Evolutionary conservation across 2,797 vertebrate species (phyloP).

Genomic region (Nyctibius grandis): DNA sequence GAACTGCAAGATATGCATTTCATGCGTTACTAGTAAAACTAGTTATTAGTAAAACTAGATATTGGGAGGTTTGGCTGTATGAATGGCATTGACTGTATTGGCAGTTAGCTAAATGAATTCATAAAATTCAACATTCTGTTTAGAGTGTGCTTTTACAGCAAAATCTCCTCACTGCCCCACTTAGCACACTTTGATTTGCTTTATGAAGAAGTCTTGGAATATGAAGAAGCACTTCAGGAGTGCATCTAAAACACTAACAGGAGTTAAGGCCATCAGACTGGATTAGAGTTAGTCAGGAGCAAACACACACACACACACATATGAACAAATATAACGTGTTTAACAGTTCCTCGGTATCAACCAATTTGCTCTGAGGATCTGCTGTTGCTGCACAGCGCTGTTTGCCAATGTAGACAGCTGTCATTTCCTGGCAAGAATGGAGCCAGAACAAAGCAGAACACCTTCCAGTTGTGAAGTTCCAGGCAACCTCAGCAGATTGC

Average conservation of each 20-base stretch:
- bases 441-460: background rate
- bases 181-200: background rate
- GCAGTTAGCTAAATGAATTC: background rate
- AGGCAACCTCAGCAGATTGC: background rate
- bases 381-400: background rate
- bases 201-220: background rate
- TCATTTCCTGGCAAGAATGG: background rate
- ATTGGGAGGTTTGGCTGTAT: background rate
- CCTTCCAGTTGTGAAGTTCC: background rate
- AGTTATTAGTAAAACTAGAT: background rate
- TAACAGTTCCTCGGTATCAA: background rate
- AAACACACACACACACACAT: background rate
- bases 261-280: background rate
- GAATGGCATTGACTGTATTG: background rate
- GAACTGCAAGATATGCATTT: background rate
- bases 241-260: background rate
- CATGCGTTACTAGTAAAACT: background rate
- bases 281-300: background rate
- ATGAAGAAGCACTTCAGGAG: background rate
- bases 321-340: background rate
- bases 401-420: background rate
- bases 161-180: background rate
- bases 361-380: background rate
- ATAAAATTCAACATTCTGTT: background rate
- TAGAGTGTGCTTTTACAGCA: background rate